Base-by-base conservation (phyloP, 2,888 invertebrate genomes). In the Oscheius sp. region DNA sequence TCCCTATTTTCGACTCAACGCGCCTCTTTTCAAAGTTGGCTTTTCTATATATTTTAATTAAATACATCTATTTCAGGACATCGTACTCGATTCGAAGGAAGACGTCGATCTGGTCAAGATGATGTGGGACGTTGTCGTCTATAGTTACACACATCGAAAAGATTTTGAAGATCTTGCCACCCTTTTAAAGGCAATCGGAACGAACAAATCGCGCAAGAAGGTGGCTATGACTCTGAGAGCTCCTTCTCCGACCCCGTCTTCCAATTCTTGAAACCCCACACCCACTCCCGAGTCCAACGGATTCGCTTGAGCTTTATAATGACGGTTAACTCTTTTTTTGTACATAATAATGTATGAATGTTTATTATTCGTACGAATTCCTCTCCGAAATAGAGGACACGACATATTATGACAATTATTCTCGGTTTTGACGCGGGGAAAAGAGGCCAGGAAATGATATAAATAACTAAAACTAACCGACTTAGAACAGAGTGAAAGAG, bases 1-100 rank as follows among this genome's bases (percentile, higher is more conserved):
- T 42, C 96, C 96, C 0, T 97, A 94, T 91, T 91, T 90, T 86
- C 89, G 92, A 37, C 94, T 95, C 87, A 94, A 93, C 87, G 96
- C 98, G 0, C 94, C 94, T 86, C 92, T 98, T 88, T 93, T 95
- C 0, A 93, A 88, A 74, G 78, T 77, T 29, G 32, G 29, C 1
- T 60, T 10, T 33, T 10, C 11, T 2, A 21, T 21, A 21, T 5
- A 33, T 60, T 4, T 33, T 13, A n/a, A n/a, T 1, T 60, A 33
- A 33, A 11, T 47, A 3, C 7, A 33, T 42, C 32, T 13, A 47
- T 57, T 79, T 51, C 59, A 79, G 76, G 87, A 87, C 66, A 79
- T 87, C 13, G 77, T 85, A 37, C 76, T 87, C 78, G 87, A 87
- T 73, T 77, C 83, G 2, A 84, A 80, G 47, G 86, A 88, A 47